A percentile compares a stretch with the other conserved stretches of the same genome.
Conservation (phyloP, 2,888 invertebrate genomes). For the Abrostola triplasia region DNA sequence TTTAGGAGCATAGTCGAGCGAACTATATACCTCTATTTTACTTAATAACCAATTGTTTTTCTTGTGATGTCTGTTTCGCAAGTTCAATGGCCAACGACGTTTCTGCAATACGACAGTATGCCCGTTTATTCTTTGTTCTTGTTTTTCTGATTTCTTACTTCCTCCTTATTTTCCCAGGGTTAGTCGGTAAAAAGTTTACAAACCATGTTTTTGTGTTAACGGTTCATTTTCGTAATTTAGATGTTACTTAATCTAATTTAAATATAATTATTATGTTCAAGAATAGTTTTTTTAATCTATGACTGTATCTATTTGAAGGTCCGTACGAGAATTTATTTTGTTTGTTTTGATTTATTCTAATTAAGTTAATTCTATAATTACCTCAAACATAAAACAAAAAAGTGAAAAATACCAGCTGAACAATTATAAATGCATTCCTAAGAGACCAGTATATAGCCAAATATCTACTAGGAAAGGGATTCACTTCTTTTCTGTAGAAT, state of each 20-base stretch:
- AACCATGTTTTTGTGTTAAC: constrained; percentile 32
- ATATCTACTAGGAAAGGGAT: too few relatives aligned
- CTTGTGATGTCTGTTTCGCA: constrained; percentile 11
- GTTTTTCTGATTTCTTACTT: constrained; percentile 61
- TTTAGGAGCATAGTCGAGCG: constrained; percentile 8
- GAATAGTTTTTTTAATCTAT: too few relatives aligned
- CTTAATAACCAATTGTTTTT: constrained; percentile 26
- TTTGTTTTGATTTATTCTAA: too few relatives aligned
- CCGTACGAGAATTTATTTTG: too few relatives aligned
- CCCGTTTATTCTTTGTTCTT: constrained; percentile 53
- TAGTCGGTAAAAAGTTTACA: constrained; percentile 29
- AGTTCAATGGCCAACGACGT: constrained; percentile 60
- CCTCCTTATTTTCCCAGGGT: constrained; percentile 60
- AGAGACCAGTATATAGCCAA: too few relatives aligned
- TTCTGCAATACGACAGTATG: constrained; percentile 44
- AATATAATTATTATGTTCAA: too few relatives aligned
- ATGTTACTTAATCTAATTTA: not conserved
- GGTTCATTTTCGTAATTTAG: constrained; percentile 21
- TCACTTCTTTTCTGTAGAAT: too few relatives aligned
- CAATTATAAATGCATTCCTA: too few relatives aligned
- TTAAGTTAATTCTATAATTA: too few relatives aligned
- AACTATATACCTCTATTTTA: not conserved
- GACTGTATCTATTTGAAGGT: too few relatives aligned
- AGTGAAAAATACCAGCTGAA: too few relatives aligned
- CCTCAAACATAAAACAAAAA: too few relatives aligned